Evolutionary conservation across 2,888 invertebrate genomes (phyloP), one percentile per base, ranked within the genome.

Genomic region (Caenorhabditis afra): DNA sequence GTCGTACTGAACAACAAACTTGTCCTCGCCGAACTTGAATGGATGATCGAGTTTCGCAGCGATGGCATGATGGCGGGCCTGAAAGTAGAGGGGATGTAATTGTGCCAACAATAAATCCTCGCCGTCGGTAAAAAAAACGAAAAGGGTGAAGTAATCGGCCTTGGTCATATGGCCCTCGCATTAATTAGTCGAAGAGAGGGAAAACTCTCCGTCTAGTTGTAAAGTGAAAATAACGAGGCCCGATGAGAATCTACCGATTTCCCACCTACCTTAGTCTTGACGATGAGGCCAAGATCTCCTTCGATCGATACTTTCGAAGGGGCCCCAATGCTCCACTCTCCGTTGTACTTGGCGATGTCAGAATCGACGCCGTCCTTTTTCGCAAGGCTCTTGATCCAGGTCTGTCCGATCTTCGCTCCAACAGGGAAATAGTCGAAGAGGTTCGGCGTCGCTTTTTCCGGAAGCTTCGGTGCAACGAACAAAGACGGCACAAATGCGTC

Each of bases 301-400:
- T 93, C 93, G 88, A 97, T 93, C 14, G 94, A 93, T 89, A 94
- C 94, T 83, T 94, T 93, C 74, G 93, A 92, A 0, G 96, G 94
- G 45, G 94, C 91, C 91, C 95, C 96, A 5, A 96, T 91, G 86
- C 93, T 91, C 93, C 94, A 94, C 86, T 92, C 90, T 71, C 93
- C 98, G 92, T 97, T 96, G 91, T 97, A 98, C 92, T 97, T 96
- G 12, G 96, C 94, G 76, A 97, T 94, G 81, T 94, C 94, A 79
- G 96, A 96, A 85, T 96, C 95, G 22, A 93, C 92, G 58, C 91
- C 93, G 84, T 96, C 95, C 91, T 97, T 97, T 91, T 95, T 96
- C 0, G 97, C 95, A 90, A 95, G 93, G 0, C 97, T 97, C 83
- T 93, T 93, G 0, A 95, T 92, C 97, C 98, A 98, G 59, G 93